Conservation (phyloP, 2,113 vertebrate species). For the Lophochroa leadbeateri region DNA sequence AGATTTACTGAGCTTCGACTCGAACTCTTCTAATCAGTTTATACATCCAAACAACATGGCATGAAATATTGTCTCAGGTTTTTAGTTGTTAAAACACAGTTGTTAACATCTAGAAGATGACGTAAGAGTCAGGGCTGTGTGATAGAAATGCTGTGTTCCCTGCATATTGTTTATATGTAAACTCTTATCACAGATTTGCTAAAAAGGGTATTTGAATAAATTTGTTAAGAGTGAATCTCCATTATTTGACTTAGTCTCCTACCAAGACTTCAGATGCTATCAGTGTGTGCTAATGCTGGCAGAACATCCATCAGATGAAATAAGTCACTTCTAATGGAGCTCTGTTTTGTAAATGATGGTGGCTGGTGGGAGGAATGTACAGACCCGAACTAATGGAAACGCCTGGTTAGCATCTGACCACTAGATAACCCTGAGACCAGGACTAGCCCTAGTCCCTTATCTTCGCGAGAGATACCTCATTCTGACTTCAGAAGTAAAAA, state of each 20-base stretch:
- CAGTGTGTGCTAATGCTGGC: background rate
- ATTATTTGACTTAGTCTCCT: background rate
- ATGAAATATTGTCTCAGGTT: background rate
- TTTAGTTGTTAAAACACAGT: background rate
- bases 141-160: background rate
- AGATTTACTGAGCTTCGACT: background rate
- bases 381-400: background rate
- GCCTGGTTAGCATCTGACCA: constrained; percentile 2
- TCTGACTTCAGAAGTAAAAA: constrained; percentile 31
- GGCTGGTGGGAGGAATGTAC: background rate
- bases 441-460: background rate
- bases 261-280: background rate
- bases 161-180: background rate
- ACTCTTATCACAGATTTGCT: background rate
- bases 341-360: background rate
- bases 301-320: background rate
- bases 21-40: background rate
- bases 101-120: background rate
- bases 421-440: background rate
- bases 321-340: background rate
- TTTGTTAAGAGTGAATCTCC: rapidly evolving
- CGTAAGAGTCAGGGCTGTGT: background rate
- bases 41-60: background rate
- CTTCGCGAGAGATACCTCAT: background rate
- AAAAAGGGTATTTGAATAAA: background rate